A percentile compares a stretch with the other conserved stretches of the same genome.
These are phyloP conservation scores for Amiota mariae DNA, from an alignment of 2,888 invertebrate genomes.

Conservation along the genomic window DNA sequence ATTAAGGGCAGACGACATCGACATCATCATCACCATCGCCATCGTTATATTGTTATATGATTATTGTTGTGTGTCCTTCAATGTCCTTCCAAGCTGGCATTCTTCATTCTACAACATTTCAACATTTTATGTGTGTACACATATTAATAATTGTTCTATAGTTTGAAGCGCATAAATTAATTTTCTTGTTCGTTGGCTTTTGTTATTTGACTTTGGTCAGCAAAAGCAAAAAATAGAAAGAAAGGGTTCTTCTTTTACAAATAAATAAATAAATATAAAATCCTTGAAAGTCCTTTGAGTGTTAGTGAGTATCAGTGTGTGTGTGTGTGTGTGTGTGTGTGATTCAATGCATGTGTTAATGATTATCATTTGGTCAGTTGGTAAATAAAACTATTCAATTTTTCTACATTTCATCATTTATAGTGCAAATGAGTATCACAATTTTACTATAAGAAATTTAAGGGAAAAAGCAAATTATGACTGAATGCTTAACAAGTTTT, in stretches of 20 bases:
- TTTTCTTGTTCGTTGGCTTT: slow-evolving; percentile 63
- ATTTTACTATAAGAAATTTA: too few relatives aligned
- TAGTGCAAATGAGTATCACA: too few relatives aligned
- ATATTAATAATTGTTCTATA: slow-evolving; percentile 12
- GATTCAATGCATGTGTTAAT: slow-evolving; percentile 37
- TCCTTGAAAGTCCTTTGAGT: slow-evolving; percentile 4
- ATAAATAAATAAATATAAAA: slow-evolving; percentile 6
- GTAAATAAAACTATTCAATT: background rate
- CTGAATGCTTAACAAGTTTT: slow-evolving; percentile 12
- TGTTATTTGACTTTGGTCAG: background rate
- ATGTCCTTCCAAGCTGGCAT: slow-evolving; percentile 33
- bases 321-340: slow-evolving; percentile 34
- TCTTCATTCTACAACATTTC: too few relatives aligned
- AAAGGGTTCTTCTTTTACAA: slow-evolving; percentile 37
- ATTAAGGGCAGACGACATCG: background rate
- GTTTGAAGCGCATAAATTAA: slow-evolving; percentile 44
- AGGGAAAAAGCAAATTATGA: background rate
- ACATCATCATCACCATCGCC: background rate
- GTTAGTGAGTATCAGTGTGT: slow-evolving; percentile 29
- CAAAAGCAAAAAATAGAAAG: slow-evolving; percentile 24
- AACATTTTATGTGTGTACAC: slow-evolving; percentile 26
- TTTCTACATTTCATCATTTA: too few relatives aligned
- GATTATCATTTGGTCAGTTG: slow-evolving; percentile 33
- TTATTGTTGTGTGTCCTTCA: slow-evolving; percentile 7
- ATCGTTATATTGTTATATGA: background rate